Base-by-base conservation (phyloP, 2,888 invertebrate species). In the Polydesmus complanatus region DNA sequence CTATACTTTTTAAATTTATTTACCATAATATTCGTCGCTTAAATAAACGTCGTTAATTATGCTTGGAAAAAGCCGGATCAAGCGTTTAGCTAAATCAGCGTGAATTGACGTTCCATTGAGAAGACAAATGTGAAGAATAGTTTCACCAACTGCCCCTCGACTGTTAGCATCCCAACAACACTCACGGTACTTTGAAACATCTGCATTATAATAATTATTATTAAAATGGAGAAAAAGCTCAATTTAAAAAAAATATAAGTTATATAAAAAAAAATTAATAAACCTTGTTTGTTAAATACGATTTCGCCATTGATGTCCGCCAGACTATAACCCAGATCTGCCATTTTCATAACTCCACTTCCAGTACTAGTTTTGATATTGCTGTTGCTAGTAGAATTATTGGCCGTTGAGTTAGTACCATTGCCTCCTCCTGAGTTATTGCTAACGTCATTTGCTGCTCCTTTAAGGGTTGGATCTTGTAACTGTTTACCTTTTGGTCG, bases 1-100 rank as follows among this genome's bases (percentile, higher is more conserved):
- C 11, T 14, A 14, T 47, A 47, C n/a, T 47, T 47, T 47, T 47
- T 51, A 25, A 8, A 54, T 3, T n/a, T 14, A 65, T 70, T 70
- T 77, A 90, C 92, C 97, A 71, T 94, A 98, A 73, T 96, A 97
- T 74, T 97, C 97, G 70, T 97, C 97, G 56, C 86, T 85, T 77
- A 92, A 85, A 74, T 96, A 97, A 67, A 94, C 87, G 71, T 98
- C 97, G 71, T 94, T 88, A 69, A 97, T 91, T 22, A 98, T 81
- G 72, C 91, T 92, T 0, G 98, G 98, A 76, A 91, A 98, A 72
- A 90, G 88, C 56, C 87, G 80, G 5, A 97, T 76, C 26, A 98
- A 78, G 61, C 95, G 78, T 74, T 95, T 96, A 0, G 94, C 95
- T 59, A 98, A 79, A 72, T 95, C 95, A 1, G 90, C 90, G 71